A percentile compares a stretch with the other conserved stretches of the same genome.
phyloP scores from a whole-genome alignment of 2,888 invertebrate species.

The Caenorhabditis wallacei region DNA sequence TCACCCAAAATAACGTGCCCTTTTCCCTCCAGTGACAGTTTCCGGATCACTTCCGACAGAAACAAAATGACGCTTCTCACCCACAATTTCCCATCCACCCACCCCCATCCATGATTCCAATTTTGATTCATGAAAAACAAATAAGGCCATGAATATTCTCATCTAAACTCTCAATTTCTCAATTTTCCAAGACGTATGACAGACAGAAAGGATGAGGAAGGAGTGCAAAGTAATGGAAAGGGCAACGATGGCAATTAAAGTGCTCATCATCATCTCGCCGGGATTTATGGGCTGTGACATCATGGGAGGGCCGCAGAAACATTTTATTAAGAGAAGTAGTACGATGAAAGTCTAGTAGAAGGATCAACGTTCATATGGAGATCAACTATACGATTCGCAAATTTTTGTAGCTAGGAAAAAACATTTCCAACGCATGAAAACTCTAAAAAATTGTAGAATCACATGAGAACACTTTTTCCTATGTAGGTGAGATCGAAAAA shows the following conservation, averaged over 20 bases:
- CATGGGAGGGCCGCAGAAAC: slow-evolving; percentile 26
- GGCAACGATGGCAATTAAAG: slow-evolving; percentile 60
- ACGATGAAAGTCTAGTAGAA: not conserved
- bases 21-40: not conserved
- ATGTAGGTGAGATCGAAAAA: not conserved
- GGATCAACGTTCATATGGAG: not conserved
- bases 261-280: slow-evolving; percentile 53
- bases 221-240: slow-evolving; percentile 35
- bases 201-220: slow-evolving; percentile 21
- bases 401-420: not conserved
- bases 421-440: not conserved
- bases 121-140: slow-evolving; percentile 3
- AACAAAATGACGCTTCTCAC: slow-evolving; percentile 18
- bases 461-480: not conserved
- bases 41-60: slow-evolving; percentile 13
- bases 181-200: slow-evolving; percentile 35
- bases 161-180: slow-evolving; percentile 26
- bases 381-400: not conserved
- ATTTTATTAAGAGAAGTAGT: slow-evolving; percentile 3
- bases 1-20: slow-evolving; percentile 11
- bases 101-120: not conserved
- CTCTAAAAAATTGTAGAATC: not conserved
- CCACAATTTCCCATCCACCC: slow-evolving; percentile 6
- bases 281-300: slow-evolving; percentile 63
- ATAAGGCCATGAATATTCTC: slow-evolving; percentile 3